phyloP scores from a whole-genome alignment of 2,797 vertebrate species.

The Cirrhinus mrigala region DNA sequence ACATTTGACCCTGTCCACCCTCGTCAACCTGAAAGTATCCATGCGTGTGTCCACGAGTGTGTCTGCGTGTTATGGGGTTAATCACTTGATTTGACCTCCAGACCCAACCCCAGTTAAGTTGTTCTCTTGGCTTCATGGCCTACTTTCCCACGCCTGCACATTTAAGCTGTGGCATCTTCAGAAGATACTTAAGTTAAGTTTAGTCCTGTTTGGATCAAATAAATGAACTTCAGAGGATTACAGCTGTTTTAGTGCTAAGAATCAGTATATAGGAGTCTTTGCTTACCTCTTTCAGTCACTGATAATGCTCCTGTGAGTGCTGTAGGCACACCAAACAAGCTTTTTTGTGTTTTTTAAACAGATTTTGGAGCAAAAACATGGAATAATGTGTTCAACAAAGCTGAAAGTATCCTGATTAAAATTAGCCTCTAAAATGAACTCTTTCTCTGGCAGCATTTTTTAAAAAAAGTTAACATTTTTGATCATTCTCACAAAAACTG shows the following conservation, averaged over 20 bases:
- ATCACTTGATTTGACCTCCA: constrained; percentile 28
- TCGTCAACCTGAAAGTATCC: not conserved
- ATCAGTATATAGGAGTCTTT: not conserved
- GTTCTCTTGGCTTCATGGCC: not conserved
- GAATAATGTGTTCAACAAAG: not conserved
- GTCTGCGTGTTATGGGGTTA: constrained; percentile 30
- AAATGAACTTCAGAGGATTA: not conserved
- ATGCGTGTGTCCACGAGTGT: constrained; percentile 24
- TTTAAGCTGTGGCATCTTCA: not conserved
- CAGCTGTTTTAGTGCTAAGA: not conserved
- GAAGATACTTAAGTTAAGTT: not conserved
- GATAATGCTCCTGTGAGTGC: not conserved
- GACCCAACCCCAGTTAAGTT: constrained; percentile 17
- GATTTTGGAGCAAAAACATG: not conserved
- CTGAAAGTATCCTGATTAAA: not conserved
- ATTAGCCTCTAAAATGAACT: too few species aligned
- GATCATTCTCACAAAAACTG: not conserved
- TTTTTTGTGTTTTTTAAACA: not conserved
- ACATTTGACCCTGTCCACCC: constrained; percentile 8
- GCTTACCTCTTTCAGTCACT: not conserved
- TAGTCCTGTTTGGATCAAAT: not conserved
- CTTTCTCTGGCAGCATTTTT: too few species aligned
- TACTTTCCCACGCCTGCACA: not conserved
- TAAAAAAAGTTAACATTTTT: not conserved
- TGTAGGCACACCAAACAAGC: not conserved